Evolutionary conservation across 2,113 vertebrate species (phyloP).

Genomic region (Istiophorus platypterus): DNA sequence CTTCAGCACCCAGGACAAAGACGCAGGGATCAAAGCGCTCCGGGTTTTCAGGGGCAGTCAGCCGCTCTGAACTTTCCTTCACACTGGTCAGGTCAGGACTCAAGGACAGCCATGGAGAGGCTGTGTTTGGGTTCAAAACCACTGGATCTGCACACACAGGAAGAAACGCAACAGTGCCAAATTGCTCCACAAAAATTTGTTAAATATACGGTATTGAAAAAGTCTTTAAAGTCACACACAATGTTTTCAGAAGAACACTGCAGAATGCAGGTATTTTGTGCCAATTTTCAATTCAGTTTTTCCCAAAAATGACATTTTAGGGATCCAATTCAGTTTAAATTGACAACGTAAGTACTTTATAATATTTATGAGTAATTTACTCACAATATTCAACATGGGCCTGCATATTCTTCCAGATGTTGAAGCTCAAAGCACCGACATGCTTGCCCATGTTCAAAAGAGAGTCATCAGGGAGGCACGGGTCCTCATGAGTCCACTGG

Average conservation of each 20-base stretch:
- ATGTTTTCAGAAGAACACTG: background rate
- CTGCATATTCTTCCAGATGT: constrained; percentile 83
- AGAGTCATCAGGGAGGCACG: constrained; percentile 21
- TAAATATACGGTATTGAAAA: background rate
- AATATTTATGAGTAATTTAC: constrained; percentile 26
- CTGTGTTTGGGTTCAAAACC: constrained; percentile 80
- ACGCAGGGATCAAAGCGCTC: constrained; percentile 85
- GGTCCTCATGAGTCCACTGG: constrained; percentile 74
- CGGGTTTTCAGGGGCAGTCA: constrained; percentile 73
- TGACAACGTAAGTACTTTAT: background rate
- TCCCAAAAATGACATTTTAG: background rate
- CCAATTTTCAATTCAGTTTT: background rate
- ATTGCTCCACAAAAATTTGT: background rate
- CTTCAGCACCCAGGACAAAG: constrained; percentile 81
- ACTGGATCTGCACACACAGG: constrained; percentile 76
- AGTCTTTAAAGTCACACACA: background rate
- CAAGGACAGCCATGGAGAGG: constrained; percentile 81
- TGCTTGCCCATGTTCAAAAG: constrained; percentile 80
- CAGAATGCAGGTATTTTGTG: background rate
- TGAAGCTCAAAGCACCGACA: constrained; percentile 80
- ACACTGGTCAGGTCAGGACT: constrained; percentile 68
- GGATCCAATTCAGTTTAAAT: background rate
- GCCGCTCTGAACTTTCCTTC: constrained; percentile 73
- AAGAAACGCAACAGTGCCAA: background rate
- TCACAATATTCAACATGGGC: constrained; percentile 75